Base-by-base conservation (phyloP, 2,888 invertebrate genomes). In the Omphaloscelis lunosa region DNA sequence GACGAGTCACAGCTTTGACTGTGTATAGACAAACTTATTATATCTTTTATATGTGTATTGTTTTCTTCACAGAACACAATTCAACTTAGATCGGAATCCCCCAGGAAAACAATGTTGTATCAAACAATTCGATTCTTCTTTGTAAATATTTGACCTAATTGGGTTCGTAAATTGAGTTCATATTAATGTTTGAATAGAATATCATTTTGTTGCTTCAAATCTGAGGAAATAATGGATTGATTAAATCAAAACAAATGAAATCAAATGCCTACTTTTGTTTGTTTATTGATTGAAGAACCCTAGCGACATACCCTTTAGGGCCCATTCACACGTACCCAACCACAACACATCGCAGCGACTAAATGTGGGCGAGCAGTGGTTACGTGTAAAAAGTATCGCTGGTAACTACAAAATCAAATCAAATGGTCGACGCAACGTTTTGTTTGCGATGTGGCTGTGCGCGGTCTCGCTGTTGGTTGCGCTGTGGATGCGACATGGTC, bases 101-200 rank as follows among this genome's bases (percentile, higher is more conserved):
- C 9, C 17, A 48, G 48, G 72, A 56, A 58, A 51, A 62, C 11
- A 58, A 48, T 29, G 56, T 58, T 62, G 34, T 59, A 45, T 51
- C 27, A 76, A 63, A 66, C n/a, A 65, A 78, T 73, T 53, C 27
- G 29, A 53, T 69, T 79, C 15, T 2, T 67, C n/a, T 67, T 23
- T 11, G 80, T 61, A 72, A 79, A 82, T 75, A 69, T 84, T 83
- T 29, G 34, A 29, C 12, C 12, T 15, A 48, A 41, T 67, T 51
- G 39, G n/a, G 17, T 68, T 75, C 41, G 41, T 61, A 80, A 72
- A 72, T 78, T 69, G 56, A 53, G 23, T 66, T 48, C 4, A 39
- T 53, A 53, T 56, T 34, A 51, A 45, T 72, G 58, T 77, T 81
- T 72, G 53, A 48, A 61, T 61, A 41, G n/a, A 66, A 56, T 6